Evolutionary conservation across 1,140 invertebrate genomes (phyloP).

Genomic region (Drepana arcuata): DNA sequence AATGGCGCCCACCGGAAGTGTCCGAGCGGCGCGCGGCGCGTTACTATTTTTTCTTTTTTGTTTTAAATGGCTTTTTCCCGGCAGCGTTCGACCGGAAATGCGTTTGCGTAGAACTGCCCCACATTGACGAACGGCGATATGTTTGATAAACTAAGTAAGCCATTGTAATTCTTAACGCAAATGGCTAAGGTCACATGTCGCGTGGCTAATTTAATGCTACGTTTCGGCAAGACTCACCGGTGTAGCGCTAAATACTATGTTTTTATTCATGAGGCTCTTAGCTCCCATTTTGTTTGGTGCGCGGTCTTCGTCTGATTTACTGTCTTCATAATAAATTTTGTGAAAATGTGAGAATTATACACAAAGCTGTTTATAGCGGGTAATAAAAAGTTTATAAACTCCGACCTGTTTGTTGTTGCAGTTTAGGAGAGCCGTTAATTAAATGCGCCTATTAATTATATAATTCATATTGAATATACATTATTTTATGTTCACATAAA

Average conservation of each 20-base stretch:
- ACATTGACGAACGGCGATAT: constrained; percentile 40
- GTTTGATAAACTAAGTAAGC: constrained; percentile 37
- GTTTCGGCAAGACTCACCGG: constrained; percentile 41
- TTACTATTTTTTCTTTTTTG: constrained; percentile 70
- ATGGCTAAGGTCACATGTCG: constrained; percentile 33
- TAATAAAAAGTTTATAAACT: constrained; percentile 22
- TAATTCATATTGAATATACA: too few species aligned
- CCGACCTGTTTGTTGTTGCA: constrained; percentile 2
- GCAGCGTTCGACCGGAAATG: constrained; percentile 68
- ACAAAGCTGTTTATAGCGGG: constrained; percentile 20
- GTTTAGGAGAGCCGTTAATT: too few species aligned
- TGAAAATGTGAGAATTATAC: constrained; percentile 39
- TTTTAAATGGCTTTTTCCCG: constrained; percentile 72
- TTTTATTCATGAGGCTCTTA: constrained; percentile 65
- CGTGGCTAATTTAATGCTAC: constrained; percentile 14
- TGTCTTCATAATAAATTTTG: constrained; percentile 60
- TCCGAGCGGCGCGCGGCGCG: constrained; percentile 66
- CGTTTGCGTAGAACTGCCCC: constrained; percentile 64
- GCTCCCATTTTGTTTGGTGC: constrained; percentile 60
- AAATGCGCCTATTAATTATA: too few species aligned
- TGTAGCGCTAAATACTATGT: constrained; percentile 69
- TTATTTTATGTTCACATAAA: too few species aligned
- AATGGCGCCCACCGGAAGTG: constrained; percentile 72
- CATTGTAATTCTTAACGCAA: constrained; percentile 39
- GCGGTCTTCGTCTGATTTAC: constrained; percentile 62